phyloP scores from a whole-genome alignment of 2,113 vertebrate genomes.

The Megaceryle torquata region DNA sequence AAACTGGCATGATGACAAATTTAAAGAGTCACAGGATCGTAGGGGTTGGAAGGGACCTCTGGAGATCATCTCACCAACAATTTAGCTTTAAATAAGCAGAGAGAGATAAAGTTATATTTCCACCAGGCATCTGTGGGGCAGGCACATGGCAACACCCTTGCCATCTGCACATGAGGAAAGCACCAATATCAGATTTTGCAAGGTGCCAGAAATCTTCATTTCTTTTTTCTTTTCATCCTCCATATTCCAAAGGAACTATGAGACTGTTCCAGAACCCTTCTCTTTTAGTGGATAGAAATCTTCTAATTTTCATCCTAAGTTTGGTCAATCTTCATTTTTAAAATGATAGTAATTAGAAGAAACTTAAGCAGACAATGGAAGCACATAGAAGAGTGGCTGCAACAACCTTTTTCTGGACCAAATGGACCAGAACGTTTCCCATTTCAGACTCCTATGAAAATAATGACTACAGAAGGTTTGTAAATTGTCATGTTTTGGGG shows the following conservation, averaged over 20 bases:
- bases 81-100: not conserved
- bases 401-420: not conserved
- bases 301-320: not conserved
- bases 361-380: not conserved
- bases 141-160: not conserved
- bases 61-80: no score
- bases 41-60: no score
- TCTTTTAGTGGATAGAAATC: not conserved
- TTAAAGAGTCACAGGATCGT: no score
- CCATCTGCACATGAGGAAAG: not conserved
- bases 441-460: not conserved
- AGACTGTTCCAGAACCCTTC: not conserved
- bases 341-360: not conserved
- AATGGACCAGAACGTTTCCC: not conserved
- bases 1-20: not conserved
- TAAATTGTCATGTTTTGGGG: not conserved
- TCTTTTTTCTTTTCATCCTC: not conserved
- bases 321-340: not conserved
- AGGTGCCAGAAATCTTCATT: not conserved
- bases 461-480: not conserved
- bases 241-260: not conserved
- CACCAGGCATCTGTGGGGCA: not conserved
- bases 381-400: not conserved
- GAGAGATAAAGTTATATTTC: not conserved
- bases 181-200: rapidly evolving